Evolutionary conservation across 2,888 invertebrate species (phyloP).

Genomic region (Nineta flava): DNA sequence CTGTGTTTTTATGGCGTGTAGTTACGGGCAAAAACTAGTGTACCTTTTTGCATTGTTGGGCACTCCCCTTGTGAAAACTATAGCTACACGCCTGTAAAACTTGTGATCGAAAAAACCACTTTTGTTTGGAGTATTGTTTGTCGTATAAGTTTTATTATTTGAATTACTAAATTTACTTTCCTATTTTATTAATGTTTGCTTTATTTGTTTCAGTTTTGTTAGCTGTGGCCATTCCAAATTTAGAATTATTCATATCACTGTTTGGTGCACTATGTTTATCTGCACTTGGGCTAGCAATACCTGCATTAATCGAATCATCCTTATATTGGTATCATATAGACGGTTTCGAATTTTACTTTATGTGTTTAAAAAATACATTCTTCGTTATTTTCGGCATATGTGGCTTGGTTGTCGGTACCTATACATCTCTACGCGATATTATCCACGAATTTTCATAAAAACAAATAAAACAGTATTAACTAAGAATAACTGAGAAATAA

Average conservation of each 20-base stretch:
- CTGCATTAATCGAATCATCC: constrained; percentile 73
- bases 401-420: constrained; percentile 50
- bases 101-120: too few relatives aligned
- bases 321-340: constrained; percentile 58
- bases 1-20: too few relatives aligned
- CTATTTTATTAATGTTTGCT: not conserved
- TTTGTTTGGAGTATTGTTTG: too few relatives aligned
- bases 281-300: constrained; percentile 76
- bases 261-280: constrained; percentile 84
- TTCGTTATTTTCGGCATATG: constrained; percentile 42
- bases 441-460: constrained; percentile 29
- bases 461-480: not conserved
- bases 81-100: too few relatives aligned
- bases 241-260: constrained; percentile 65
- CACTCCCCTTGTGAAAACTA: too few relatives aligned
- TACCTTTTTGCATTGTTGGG: too few relatives aligned
- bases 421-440: constrained; percentile 43
- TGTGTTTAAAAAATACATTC: constrained; percentile 34
- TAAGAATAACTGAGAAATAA: not conserved
- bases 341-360: constrained; percentile 28
- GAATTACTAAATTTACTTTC: too few relatives aligned
- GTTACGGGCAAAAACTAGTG: too few relatives aligned
- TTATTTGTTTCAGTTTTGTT: constrained; percentile 48
- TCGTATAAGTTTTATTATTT: too few relatives aligned
- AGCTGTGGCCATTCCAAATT: constrained; percentile 70